Percentiles rank a stretch among this genome's conserved stretches.
Evolutionary conservation across 2,888 invertebrate species (phyloP).

Genomic region (Pterobdella sp.): DNA sequence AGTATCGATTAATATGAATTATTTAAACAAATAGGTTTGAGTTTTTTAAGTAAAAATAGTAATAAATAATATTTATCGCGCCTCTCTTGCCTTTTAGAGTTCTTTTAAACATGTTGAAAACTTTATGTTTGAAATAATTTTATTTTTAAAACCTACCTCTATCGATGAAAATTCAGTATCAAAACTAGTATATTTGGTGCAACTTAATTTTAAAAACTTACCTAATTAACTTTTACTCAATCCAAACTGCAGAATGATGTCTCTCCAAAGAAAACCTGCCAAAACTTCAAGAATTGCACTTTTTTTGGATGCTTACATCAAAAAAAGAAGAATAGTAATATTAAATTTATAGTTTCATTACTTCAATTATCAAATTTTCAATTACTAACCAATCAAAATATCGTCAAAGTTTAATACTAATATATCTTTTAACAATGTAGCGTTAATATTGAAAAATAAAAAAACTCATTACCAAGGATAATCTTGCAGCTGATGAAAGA

Average conservation of each 20-base stretch:
- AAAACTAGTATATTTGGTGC: too few relatives aligned
- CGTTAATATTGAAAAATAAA: neutral
- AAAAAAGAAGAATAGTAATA: constrained; percentile 8
- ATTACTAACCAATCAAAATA: neutral
- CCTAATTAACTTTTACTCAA: too few relatives aligned
- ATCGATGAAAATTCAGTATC: too few relatives aligned
- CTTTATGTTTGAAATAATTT: too few relatives aligned
- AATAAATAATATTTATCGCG: too few relatives aligned
- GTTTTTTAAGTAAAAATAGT: too few relatives aligned
- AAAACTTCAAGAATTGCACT: neutral
- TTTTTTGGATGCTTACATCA: constrained; percentile 2
- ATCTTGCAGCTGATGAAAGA: neutral
- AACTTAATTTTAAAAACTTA: too few relatives aligned
- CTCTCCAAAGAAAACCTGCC: neutral
- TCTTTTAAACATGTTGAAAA: too few relatives aligned
- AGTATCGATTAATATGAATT: too few relatives aligned
- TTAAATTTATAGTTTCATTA: neutral
- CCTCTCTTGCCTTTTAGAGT: too few relatives aligned
- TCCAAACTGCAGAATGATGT: neutral
- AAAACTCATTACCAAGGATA: neutral
- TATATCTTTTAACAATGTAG: neutral
- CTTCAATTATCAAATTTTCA: neutral
- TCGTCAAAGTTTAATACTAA: neutral
- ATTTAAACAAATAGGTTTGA: too few relatives aligned
- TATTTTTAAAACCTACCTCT: too few relatives aligned